Evolutionary conservation across 2,888 invertebrate genomes (phyloP).

Genomic region (Heliconius charithonia): DNA sequence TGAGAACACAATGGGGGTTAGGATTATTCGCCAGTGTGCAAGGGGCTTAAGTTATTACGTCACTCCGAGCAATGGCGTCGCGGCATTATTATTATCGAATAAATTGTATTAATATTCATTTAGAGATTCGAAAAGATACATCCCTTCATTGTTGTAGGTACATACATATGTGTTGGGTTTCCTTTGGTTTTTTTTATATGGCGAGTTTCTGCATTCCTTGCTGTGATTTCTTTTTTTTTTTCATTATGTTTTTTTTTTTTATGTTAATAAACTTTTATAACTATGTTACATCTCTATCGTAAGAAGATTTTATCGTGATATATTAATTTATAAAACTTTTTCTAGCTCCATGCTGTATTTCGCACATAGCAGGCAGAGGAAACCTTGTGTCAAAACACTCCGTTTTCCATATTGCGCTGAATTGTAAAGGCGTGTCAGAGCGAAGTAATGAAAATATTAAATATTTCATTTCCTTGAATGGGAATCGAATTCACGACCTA

Average conservation of each 20-base stretch:
- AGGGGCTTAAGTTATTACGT: conserved; percentile 77
- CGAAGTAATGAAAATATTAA: too few relatives aligned
- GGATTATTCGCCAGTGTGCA: conserved; percentile 72
- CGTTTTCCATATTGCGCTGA: too few relatives aligned
- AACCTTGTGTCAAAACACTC: too few relatives aligned
- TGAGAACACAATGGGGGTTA: conserved; percentile 67
- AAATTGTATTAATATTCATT: conserved; percentile 48
- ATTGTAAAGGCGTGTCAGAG: too few relatives aligned
- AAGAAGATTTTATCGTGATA: too few relatives aligned
- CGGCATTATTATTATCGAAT: conserved; percentile 53
- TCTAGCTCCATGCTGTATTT: too few relatives aligned
- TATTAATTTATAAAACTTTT: too few relatives aligned
- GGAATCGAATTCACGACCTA: too few relatives aligned
- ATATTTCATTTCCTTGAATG: too few relatives aligned
- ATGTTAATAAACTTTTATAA: neutral
- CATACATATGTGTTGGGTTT: conserved; percentile 35
- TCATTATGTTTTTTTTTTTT: conserved; percentile 1
- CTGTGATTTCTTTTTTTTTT: neutral
- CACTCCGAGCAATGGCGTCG: conserved; percentile 65
- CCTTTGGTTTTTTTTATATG: conserved; percentile 34
- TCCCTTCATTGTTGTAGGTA: conserved; percentile 41
- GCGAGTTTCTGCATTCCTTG: conserved; percentile 24
- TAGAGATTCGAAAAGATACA: conserved; percentile 41
- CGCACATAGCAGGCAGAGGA: too few relatives aligned
- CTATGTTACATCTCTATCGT: too few relatives aligned